Base-by-base conservation (phyloP, 2,888 invertebrate species). In the Eristalis arbustorum region DNA sequence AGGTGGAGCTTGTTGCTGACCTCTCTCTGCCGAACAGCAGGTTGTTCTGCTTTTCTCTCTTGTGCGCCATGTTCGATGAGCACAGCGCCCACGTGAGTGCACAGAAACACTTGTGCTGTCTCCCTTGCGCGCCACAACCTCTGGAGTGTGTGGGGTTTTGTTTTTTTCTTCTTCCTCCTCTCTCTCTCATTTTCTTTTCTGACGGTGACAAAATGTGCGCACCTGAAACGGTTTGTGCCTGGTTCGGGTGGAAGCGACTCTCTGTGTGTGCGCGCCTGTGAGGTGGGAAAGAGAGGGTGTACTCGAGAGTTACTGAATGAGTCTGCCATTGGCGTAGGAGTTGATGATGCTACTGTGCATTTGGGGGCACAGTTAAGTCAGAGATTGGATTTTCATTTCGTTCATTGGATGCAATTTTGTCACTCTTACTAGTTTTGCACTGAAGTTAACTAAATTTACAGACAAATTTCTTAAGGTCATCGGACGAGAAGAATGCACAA, bases 1-100 rank as follows among this genome's bases (percentile, higher is more conserved):
- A 82, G 85, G 85, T 85, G 85, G 85, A 85, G 85, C 85, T 85
- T 85, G 61, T 81, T 31, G 76, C 37, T 76, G 68, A 74, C 63
- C 59, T 69, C 81, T 82, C 77, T 85, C 85, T 49, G 61, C 31
- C 6, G 22, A 64, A 23, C 69, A 77, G 64, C 85, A 82, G 82
- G 82, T 85, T 85, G 77, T 81, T 82, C 66, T 61, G 61, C 11
- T 82, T 69, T 74, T 82, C 77, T 85, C 77, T 85, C 81, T 69
- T 77, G 23, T 74, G 82, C 82, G 85, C 82, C 85, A 85, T 82
- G 66, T 85, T 81, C 42, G 23, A 23, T 72, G 73, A 77, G 81
- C 76, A 56, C 57, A 61, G 73, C 73, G 64, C 68, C 82, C 77
- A 82, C 82, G 74, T 40, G 72, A 85, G 64, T 57, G 59, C 14